Evolutionary conservation across 2,888 invertebrate genomes (phyloP).

Genomic region (Sinohyriopsis cumingii): DNA sequence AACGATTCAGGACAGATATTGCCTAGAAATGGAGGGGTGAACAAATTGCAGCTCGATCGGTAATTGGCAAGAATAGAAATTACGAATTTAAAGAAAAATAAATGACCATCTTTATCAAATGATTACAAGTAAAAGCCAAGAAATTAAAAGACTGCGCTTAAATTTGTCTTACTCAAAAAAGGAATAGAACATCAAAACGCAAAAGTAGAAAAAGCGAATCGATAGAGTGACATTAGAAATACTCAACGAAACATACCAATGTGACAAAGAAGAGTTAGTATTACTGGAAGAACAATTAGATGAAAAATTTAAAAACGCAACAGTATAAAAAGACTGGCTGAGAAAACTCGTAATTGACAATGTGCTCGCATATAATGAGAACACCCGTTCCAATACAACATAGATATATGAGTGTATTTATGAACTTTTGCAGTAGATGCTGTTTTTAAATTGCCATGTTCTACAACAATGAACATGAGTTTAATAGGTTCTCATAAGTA

Average conservation of each 20-base stretch:
- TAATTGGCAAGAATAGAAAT: slow-evolving; percentile 12
- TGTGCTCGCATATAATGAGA: slow-evolving; percentile 17
- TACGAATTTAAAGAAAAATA: slow-evolving; percentile 7
- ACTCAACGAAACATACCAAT: slow-evolving; percentile 7
- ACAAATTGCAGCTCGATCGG: slow-evolving; percentile 7
- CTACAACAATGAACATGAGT: slow-evolving; percentile 21
- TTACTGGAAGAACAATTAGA: background rate
- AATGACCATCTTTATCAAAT: background rate
- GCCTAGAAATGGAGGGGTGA: slow-evolving; percentile 9
- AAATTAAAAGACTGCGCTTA: slow-evolving; percentile 12
- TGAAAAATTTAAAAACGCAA: slow-evolving; percentile 5
- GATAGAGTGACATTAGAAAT: slow-evolving; percentile 1
- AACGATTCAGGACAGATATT: background rate
- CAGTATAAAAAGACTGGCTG: slow-evolving; percentile 24
- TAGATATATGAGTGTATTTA: slow-evolving; percentile 14
- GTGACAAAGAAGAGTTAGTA: slow-evolving; percentile 4
- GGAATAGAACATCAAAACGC: slow-evolving; percentile 4
- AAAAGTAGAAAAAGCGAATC: background rate
- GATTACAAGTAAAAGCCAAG: slow-evolving; percentile 7
- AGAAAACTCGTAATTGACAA: slow-evolving; percentile 15
- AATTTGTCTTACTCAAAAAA: slow-evolving; percentile 8
- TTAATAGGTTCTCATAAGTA: slow-evolving; percentile 23
- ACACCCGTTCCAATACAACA: slow-evolving; percentile 14
- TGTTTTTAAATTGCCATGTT: slow-evolving; percentile 24
- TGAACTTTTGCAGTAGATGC: slow-evolving; percentile 17